Evolutionary conservation across 64 coral and sea anemone genomes (phyloP), one percentile per base, ranked within the genome.

Genomic region (Montipora capricornis): DNA sequence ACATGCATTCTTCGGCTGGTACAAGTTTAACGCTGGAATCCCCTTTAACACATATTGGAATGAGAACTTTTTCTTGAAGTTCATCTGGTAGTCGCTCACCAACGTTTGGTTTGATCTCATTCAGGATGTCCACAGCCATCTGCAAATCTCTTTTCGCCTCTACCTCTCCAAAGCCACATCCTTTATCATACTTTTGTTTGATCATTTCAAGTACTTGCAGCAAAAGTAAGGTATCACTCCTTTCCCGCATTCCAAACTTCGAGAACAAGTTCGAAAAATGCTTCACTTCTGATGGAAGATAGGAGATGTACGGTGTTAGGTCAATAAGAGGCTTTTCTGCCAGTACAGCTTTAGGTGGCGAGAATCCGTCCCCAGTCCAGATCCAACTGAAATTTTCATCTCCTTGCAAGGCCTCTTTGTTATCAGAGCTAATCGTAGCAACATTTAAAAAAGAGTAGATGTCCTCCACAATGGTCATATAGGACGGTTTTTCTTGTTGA

Each of bases 351-450:
- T 60, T 9, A 22, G 94, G 79, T 26, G 80, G 92, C 6, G 89
- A 96, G 55, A 99, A 99, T 0, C 95, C 95, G 16, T 92, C 86
- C 81, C 98, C 98, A 87, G 92, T 96, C 98, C 98, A 99, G 68
- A 99, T 68, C 98, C 98, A 99, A 5, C 79, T 19, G 0, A 26
- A 52, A 20, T 91, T 48, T 2, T 68, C 62, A 50, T 37, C 14
- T 48, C 51, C 75, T 47, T 58, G 22, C 47, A 97, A 49, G 4
- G 3, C 84, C 17, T 66, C 17, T 29, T 19, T 67, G 24, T 83
- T 20, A 29, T 53, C 62, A n/a, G 46, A 57, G 8, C 17, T 50
- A 22, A 15, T 16, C 10, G 17, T 5, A 15, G 46, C 24, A 10
- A 5, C 11, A 45, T 15, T 13, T 68, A 93, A 48, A 79, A 64